Evolutionary conservation across 2,797 vertebrate genomes (phyloP).

Genomic region (Myotis daubentonii): DNA sequence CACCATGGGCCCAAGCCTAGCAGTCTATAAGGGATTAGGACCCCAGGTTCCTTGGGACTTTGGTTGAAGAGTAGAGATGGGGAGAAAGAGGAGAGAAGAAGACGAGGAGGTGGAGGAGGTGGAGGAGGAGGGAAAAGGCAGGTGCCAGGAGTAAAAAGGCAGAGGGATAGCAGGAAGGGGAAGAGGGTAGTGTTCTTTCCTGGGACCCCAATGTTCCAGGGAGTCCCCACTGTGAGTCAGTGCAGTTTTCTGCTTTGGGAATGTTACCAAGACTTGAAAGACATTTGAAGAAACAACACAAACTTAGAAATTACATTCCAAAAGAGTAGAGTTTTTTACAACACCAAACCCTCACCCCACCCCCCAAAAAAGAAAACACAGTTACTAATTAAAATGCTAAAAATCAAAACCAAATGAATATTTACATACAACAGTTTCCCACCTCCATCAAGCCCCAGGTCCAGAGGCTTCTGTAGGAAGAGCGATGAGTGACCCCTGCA

Average conservation of each 20-base stretch:
- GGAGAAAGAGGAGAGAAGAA: too few relatives aligned
- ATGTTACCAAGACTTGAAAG: constrained; percentile 86
- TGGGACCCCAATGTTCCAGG: constrained; percentile 16
- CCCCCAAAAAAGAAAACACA: constrained; percentile 73
- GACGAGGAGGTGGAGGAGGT: too few relatives aligned
- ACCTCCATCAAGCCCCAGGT: constrained; percentile 51
- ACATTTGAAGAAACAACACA: constrained; percentile 82
- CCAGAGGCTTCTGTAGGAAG: constrained; percentile 58
- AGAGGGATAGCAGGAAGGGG: not conserved
- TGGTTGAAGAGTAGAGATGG: constrained; percentile 7
- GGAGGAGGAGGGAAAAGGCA: not conserved
- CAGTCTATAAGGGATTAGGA: not conserved
- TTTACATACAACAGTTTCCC: constrained; percentile 83
- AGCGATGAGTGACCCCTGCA: constrained; percentile 41
- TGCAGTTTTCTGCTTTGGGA: constrained; percentile 82
- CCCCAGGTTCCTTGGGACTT: constrained; percentile 57
- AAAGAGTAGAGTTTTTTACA: constrained; percentile 83
- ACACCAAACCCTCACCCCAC: constrained; percentile 67
- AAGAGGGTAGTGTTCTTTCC: constrained; percentile 50
- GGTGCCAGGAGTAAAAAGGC: not conserved
- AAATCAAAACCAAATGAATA: constrained; percentile 81
- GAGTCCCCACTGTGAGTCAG: constrained; percentile 49
- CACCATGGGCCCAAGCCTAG: not conserved
- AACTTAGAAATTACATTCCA: constrained; percentile 85
- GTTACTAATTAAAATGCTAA: constrained; percentile 84